Evolutionary conservation across 1,140 invertebrate species (phyloP).

Genomic region (Macrobrachium rosenbergii): DNA sequence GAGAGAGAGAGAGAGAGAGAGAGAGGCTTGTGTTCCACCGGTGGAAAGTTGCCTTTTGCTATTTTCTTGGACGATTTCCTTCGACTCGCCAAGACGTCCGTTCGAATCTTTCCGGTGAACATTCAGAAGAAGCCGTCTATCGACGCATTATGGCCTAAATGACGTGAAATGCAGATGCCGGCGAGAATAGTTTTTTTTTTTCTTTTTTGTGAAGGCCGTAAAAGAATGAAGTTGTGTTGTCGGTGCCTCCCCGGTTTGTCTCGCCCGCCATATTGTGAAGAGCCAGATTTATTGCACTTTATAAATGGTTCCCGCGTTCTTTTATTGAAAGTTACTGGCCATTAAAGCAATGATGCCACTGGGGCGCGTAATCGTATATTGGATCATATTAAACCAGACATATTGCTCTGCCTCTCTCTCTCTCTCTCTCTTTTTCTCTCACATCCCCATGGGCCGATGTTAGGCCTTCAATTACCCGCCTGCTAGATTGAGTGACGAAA

Average conservation of each 20-base stretch:
- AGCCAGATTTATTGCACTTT: slow-evolving; percentile 62
- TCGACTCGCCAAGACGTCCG: not conserved
- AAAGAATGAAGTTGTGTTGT: slow-evolving; percentile 41
- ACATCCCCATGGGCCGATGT: not conserved
- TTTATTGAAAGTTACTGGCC: slow-evolving; percentile 63
- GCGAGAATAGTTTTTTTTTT: not conserved
- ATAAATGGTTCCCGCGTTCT: slow-evolving; percentile 62
- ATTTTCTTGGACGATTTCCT: slow-evolving; percentile 39
- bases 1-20: slow-evolving; percentile 50
- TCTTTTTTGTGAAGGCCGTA: not conserved
- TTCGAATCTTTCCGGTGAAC: not conserved
- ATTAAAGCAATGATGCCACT: slow-evolving; percentile 61
- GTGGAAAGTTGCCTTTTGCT: slow-evolving; percentile 48
- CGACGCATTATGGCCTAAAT: not conserved
- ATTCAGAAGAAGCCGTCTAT: not conserved
- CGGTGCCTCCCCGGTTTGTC: not conserved
- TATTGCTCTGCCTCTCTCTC: slow-evolving; percentile 40
- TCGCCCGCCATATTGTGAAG: slow-evolving; percentile 60
- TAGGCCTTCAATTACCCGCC: slow-evolving; percentile 28
- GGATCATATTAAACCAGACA: slow-evolving; percentile 59
- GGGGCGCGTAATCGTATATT: slow-evolving; percentile 56
- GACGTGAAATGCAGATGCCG: too few relatives aligned
- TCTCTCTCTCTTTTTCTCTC: slow-evolving; percentile 22
- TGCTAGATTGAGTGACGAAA: slow-evolving; percentile 48
- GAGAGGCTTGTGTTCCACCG: slow-evolving; percentile 3